Base-by-base conservation (phyloP, 2,888 invertebrate genomes). In the Lycophotia porphyrea region DNA sequence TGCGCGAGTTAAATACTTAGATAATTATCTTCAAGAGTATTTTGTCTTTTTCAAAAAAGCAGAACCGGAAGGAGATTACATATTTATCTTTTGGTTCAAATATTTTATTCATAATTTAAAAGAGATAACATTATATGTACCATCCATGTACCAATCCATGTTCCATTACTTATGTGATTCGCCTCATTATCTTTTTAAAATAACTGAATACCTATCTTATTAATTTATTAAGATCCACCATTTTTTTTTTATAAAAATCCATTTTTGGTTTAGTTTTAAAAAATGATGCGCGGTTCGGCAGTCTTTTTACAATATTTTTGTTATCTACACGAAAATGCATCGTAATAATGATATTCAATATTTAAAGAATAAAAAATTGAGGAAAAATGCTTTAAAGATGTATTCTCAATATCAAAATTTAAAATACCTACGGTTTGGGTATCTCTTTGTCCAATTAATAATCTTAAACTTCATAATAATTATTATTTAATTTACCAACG, bases 51-150 rank as follows among this genome's bases (percentile, higher is more conserved):
- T 31, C 2, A 63, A 52, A 42, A 5, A 18, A 27, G n/a, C 1
- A 21, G n/a, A 52, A 34, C 15, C 11, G 39, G n/a, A 66, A 42
- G 36, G 18, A 52, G 61, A 44, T 68, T 60, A 9, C 21, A 44
- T 39, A 8, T 36, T 27, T 60, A 44, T 49, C 18, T 72, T 71
- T 27, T 74, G 49, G 39, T 63, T 60, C 18, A 76, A 78, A 13
- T 76, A 34, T 42, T 49, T 27, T 5, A 44, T 36, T 42, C 11
- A 44, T 55, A 65, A 55, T 36, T n/a, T 36, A 9, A 27, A 47
- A 52, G 0, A 31, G 31, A 71, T 64, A 27, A 24, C 15, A 64
- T n/a, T n/a, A n/a, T n/a, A n/a, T n/a, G n/a, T n/a, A n/a, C n/a
- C n/a, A n/a, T n/a, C n/a, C n/a, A n/a, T n/a, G n/a, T n/a, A n/a